Conservation (phyloP, 1,140 invertebrate genomes). For the Drosophila saltans region DNA sequence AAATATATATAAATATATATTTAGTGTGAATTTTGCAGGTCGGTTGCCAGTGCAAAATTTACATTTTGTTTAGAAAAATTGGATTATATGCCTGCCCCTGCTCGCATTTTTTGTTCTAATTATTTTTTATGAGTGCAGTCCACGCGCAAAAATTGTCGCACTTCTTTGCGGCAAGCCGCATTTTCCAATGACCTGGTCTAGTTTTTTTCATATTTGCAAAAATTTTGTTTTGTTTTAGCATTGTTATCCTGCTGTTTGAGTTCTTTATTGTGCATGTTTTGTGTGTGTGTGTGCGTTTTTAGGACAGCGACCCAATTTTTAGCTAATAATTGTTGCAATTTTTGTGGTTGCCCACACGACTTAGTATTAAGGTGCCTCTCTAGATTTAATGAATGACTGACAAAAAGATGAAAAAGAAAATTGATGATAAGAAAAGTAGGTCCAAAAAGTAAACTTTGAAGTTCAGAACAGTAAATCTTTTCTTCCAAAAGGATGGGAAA, state of each 20-base stretch:
- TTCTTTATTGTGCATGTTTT: conserved; percentile 48
- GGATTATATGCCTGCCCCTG: neutral
- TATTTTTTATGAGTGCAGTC: conserved; percentile 78
- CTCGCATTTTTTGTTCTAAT: conserved; percentile 77
- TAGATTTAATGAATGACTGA: neutral
- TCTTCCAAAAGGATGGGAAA: too few species aligned
- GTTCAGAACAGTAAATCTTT: too few species aligned
- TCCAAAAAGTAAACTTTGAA: too few species aligned
- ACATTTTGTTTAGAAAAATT: too few species aligned
- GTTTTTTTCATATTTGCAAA: neutral
- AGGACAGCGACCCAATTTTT: conserved; percentile 60
- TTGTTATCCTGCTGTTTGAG: conserved; percentile 43
- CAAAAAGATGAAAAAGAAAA: neutral
- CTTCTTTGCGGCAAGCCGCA: conserved; percentile 69
- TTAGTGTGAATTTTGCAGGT: conserved; percentile 73
- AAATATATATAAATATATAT: conserved; percentile 29
- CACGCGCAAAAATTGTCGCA: conserved; percentile 78
- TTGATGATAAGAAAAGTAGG: neutral
- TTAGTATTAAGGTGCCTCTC: neutral
- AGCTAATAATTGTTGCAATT: conserved; percentile 71
- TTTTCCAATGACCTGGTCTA: neutral
- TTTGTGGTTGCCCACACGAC: conserved; percentile 58
- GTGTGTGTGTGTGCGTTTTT: conserved; percentile 33
- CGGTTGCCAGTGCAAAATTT: neutral
- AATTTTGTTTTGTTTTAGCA: conserved; percentile 52